These are phyloP conservation scores for Drosophila siamana DNA, from an alignment of 2,888 invertebrate genomes.

Conservation along the genomic window DNA sequence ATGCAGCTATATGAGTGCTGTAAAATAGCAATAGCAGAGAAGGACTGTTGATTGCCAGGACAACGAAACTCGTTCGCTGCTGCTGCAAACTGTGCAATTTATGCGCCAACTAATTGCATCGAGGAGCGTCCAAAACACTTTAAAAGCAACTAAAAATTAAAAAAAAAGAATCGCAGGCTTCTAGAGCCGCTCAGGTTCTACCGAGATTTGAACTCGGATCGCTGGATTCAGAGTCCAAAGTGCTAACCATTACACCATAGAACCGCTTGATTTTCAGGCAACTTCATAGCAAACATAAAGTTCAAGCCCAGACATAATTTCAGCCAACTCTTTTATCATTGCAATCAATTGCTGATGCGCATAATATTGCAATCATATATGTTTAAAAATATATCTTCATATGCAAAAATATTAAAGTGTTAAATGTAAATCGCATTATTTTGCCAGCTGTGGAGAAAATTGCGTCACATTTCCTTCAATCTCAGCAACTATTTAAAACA, in stretches of 20 bases:
- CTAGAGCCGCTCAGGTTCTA: slow-evolving; percentile 81
- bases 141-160: neutral
- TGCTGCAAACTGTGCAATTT: slow-evolving; percentile 18
- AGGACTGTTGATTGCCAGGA: slow-evolving; percentile 36
- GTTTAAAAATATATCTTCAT: too few species aligned
- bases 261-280: slow-evolving; percentile 58
- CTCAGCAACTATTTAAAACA: neutral
- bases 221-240: slow-evolving; percentile 85
- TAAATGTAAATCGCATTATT: too few species aligned
- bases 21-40: slow-evolving; percentile 48
- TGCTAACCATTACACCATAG: slow-evolving; percentile 85
- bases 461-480: neutral
- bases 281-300: neutral
- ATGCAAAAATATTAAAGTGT: too few species aligned
- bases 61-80: slow-evolving; percentile 3
- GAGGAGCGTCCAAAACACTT: neutral
- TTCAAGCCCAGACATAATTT: neutral
- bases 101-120: slow-evolving; percentile 32
- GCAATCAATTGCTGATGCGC: neutral
- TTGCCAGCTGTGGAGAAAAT: neutral
- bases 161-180: neutral
- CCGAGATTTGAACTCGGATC: slow-evolving; percentile 86
- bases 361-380: too few species aligned
- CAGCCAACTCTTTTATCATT: neutral
- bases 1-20: slow-evolving; percentile 47